phyloP scores from a whole-genome alignment of 2,797 vertebrate genomes.

The Poliocrania exsul region DNA sequence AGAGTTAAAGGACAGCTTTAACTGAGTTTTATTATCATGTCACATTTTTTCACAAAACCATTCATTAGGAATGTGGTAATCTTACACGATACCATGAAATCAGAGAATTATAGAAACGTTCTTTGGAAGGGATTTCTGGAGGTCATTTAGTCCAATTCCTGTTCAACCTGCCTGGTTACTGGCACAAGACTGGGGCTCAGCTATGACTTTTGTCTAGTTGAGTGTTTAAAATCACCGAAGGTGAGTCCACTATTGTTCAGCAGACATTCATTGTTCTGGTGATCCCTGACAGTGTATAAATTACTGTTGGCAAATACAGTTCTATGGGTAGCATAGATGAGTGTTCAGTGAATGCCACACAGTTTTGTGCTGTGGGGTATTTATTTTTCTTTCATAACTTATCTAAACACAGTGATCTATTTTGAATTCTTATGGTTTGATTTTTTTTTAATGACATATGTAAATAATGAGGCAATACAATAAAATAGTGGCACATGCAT shows the following conservation, averaged over 20 bases:
- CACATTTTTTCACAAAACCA: not conserved
- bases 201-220: not conserved
- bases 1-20: not conserved
- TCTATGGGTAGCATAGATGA: not conserved
- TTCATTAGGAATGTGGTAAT: not conserved
- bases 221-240: not conserved
- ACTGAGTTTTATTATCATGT: not conserved
- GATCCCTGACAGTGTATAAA: not conserved
- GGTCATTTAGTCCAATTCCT: not conserved
- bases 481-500: not conserved
- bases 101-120: not conserved
- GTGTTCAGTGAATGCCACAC: not conserved
- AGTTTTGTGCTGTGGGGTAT: not conserved
- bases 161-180: not conserved
- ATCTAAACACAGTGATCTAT: not conserved
- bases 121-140: not conserved
- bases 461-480: not conserved
- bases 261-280: not conserved
- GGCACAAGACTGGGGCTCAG: not conserved
- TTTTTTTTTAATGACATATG: not conserved
- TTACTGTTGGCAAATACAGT: not conserved
- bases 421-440: not conserved
- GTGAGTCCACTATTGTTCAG: not conserved
- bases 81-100: not conserved
- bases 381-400: not conserved